Evolutionary conservation across 2,888 invertebrate species (phyloP).

Genomic region (Exephanes ischioxanthus): DNA sequence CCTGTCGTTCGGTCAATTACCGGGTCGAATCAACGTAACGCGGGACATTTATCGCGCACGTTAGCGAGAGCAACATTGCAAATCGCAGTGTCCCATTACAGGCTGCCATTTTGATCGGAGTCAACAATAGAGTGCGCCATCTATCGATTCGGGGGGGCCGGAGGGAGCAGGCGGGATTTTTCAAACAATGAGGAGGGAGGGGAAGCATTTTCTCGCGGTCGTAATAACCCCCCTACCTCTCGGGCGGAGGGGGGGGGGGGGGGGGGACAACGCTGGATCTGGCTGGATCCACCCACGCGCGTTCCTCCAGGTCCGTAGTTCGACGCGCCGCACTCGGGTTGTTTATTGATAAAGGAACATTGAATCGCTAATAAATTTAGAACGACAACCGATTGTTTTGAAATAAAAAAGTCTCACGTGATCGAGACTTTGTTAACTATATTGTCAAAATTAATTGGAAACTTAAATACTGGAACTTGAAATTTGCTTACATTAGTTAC

Average conservation of each 20-base stretch:
- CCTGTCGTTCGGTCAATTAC: conserved; percentile 58
- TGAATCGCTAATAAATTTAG: neutral
- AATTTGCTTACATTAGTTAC: too few species aligned
- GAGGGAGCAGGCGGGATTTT: conserved; percentile 72
- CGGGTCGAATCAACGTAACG: conserved; percentile 66
- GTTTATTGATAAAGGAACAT: neutral
- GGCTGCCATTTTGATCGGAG: conserved; percentile 80
- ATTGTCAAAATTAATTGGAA: too few species aligned
- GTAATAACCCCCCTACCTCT: conserved; percentile 30
- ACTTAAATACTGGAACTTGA: too few species aligned
- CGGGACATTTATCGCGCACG: conserved; percentile 73
- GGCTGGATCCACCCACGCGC: conserved; percentile 48
- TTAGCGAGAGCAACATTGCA: conserved; percentile 75
- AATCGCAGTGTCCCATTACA: conserved; percentile 77
- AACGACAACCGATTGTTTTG: too few species aligned
- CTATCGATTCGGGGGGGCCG: conserved; percentile 84
- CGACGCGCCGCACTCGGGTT: neutral
- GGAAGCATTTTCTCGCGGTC: conserved; percentile 66
- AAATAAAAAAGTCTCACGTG: too few species aligned
- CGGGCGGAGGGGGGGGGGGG: neutral
- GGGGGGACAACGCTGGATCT: neutral
- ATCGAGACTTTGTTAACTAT: too few species aligned
- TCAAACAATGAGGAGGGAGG: conserved; percentile 70
- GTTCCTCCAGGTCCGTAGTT: conserved; percentile 50
- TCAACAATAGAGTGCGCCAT: conserved; percentile 89